A percentile compares a stretch with the other conserved stretches of the same genome.
These are phyloP conservation scores for Lytechinus pictus DNA, from an alignment of 35 echinoderm and acorn worm species.

Conservation along the genomic window DNA sequence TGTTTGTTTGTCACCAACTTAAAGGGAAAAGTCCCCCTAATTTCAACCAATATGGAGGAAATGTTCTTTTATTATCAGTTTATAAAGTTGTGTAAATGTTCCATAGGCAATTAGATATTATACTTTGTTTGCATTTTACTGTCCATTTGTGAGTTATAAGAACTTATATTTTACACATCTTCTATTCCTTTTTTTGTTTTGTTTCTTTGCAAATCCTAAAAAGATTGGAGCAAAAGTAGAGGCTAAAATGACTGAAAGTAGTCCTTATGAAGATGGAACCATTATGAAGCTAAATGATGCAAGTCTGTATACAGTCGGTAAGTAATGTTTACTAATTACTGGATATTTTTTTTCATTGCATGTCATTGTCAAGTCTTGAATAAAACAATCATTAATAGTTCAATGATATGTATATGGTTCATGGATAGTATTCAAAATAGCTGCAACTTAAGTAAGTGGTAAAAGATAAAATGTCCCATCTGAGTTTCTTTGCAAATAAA, in stretches of 20 bases:
- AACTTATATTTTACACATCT: neutral
- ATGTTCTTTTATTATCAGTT: too few relatives aligned
- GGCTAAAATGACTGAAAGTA: constrained; percentile 79
- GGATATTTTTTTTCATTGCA: neutral
- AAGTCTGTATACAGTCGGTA: constrained; percentile 96
- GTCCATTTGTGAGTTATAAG: neutral
- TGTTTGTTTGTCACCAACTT: neutral
- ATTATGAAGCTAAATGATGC: constrained; percentile 92
- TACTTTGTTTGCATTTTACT: neutral
- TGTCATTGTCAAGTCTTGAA: neutral
- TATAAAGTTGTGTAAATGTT: too few relatives aligned
- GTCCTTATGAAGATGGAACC: constrained; percentile 69
- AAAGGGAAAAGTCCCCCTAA: neutral
- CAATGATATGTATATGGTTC: neutral
- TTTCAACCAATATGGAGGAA: neutral
- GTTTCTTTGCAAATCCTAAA: neutral
- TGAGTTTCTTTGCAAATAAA: too few relatives aligned
- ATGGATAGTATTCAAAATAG: neutral
- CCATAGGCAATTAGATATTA: too few relatives aligned
- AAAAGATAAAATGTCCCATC: too few relatives aligned
- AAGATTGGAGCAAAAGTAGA: constrained; percentile 74
- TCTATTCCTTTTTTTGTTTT: neutral
- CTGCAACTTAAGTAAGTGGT: too few relatives aligned
- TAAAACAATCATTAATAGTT: neutral
- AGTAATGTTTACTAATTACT: constrained; percentile 26